These are phyloP conservation scores for Ceratosolen fusciceps DNA, from an alignment of 1,140 invertebrate genomes.

Conservation along the genomic window DNA sequence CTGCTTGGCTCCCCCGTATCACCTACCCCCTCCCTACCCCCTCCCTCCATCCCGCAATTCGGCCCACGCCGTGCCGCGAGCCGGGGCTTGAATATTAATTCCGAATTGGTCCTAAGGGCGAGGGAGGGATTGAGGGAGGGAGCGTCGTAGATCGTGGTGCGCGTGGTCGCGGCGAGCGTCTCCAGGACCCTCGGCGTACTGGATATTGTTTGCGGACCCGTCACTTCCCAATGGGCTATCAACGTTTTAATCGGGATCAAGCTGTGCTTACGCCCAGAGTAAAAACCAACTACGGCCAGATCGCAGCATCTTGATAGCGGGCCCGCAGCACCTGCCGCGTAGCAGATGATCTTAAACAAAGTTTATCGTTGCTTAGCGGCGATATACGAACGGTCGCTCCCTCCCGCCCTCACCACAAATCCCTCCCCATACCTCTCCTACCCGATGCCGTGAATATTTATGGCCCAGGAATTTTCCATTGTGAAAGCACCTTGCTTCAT, in stretches of 20 bases:
- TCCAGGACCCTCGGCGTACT: neutral
- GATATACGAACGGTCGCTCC: conserved; percentile 1
- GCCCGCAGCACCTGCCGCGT: neutral
- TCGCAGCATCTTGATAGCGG: conserved; percentile 9
- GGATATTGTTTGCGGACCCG: neutral
- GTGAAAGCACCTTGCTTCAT: conserved; percentile 19
- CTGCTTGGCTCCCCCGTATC: too few relatives aligned
- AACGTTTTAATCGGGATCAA: conserved; percentile 8
- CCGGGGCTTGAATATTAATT: too few relatives aligned
- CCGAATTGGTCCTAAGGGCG: too few relatives aligned
- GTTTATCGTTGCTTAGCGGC: conserved; percentile 1
- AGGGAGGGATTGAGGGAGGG: too few relatives aligned
- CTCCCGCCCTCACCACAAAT: neutral
- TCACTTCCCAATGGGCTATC: neutral
- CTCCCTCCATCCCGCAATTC: neutral
- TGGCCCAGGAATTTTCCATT: conserved; percentile 13
- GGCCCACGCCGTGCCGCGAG: too few relatives aligned
- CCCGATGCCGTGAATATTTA: conserved; percentile 5
- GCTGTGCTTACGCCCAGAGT: neutral
- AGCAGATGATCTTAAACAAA: conserved; percentile 17
- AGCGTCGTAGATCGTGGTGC: too few relatives aligned
- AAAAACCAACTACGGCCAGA: neutral
- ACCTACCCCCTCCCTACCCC: too few relatives aligned
- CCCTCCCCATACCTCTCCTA: neutral
- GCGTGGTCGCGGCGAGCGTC: too few relatives aligned